These are phyloP conservation scores for Fundulus diaphanus DNA, from an alignment of 2,797 vertebrate species.

Conservation along the genomic window DNA sequence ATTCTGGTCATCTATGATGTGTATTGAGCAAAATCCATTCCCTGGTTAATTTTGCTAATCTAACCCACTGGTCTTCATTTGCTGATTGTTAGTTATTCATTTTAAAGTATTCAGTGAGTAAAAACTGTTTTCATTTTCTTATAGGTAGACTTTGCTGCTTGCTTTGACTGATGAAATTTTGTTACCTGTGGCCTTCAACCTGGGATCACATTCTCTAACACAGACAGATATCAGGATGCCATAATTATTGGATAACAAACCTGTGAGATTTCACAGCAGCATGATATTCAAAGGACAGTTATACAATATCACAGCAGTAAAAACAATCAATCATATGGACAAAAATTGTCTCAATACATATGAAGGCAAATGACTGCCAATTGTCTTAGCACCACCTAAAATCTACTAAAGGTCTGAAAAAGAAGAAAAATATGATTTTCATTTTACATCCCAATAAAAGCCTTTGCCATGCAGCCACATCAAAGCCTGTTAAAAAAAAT, in stretches of 20 bases:
- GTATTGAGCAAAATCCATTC: background rate
- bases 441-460: slow-evolving; percentile 56
- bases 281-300: slow-evolving; percentile 43
- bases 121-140: background rate
- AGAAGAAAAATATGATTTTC: slow-evolving; percentile 63
- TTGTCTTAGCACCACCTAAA: slow-evolving; percentile 39
- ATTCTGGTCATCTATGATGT: background rate
- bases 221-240: slow-evolving; percentile 31
- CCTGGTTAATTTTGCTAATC: background rate
- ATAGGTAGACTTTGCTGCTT: background rate
- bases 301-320: slow-evolving; percentile 51
- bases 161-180: background rate
- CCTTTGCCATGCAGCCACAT: slow-evolving; percentile 59
- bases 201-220: background rate
- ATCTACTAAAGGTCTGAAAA: slow-evolving; percentile 35
- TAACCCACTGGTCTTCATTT: background rate
- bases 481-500: slow-evolving; percentile 60
- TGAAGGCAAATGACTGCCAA: slow-evolving; percentile 50
- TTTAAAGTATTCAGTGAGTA: background rate
- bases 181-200: background rate
- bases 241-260: slow-evolving; percentile 46
- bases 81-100: background rate
- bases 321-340: slow-evolving; percentile 48
- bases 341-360: slow-evolving; percentile 46
- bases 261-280: slow-evolving; percentile 46